These are phyloP conservation scores for Danaus plexippus DNA, from an alignment of 1,140 invertebrate genomes.

Conservation along the genomic window DNA sequence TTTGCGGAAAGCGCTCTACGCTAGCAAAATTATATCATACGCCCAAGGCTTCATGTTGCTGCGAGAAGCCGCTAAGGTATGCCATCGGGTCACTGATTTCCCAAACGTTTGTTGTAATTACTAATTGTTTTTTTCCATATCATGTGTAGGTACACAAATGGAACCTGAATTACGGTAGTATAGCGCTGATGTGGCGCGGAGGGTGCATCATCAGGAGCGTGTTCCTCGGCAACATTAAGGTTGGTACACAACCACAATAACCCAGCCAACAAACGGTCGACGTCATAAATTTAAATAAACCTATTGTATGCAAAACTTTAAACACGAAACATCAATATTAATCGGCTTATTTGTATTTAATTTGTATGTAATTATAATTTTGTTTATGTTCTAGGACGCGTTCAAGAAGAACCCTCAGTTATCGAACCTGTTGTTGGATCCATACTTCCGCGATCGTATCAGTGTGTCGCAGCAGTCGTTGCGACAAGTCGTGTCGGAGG, in stretches of 20 bases:
- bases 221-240: constrained; percentile 96
- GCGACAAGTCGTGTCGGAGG: constrained; percentile 77
- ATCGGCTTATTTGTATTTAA: no score
- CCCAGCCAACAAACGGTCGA: no score
- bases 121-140: constrained; percentile 1
- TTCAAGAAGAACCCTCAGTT: constrained; percentile 94
- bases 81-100: neutral
- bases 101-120: neutral
- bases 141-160: constrained; percentile 79
- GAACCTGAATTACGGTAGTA: constrained; percentile 98
- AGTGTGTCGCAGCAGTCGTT: constrained; percentile 82
- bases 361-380: no score
- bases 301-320: no score
- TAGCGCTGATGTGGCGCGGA: constrained; percentile 99
- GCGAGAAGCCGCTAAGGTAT: constrained; percentile 88
- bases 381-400: constrained; percentile 76
- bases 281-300: no score
- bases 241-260: constrained; percentile 13
- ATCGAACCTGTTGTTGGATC: constrained; percentile 92
- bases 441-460: constrained; percentile 94
- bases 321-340: no score
- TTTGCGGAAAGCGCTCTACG: constrained; percentile 89
- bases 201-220: constrained; percentile 98
- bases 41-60: constrained; percentile 99
- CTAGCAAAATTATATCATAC: constrained; percentile 98